Conservation (phyloP, 2,888 invertebrate species). For the Nephrotoma appendiculata region DNA sequence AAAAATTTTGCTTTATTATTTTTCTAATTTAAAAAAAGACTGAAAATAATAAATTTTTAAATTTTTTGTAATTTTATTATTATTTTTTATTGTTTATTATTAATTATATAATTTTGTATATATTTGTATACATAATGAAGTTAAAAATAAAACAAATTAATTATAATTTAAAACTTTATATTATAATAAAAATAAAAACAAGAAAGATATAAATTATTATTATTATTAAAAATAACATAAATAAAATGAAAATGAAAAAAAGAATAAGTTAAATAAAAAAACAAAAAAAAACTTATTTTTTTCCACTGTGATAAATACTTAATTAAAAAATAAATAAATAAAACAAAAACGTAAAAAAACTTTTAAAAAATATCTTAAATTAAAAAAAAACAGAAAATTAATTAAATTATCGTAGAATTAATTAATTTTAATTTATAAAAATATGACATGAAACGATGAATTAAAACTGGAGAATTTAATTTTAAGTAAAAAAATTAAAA, state of each 20-base stretch:
- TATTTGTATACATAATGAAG: background rate
- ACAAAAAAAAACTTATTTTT: background rate
- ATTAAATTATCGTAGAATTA: constrained; percentile 4
- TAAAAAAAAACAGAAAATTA: background rate
- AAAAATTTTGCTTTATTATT: background rate
- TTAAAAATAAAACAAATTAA: background rate
- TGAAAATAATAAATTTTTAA: background rate
- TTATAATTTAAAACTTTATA: background rate
- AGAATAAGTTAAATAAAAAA: background rate
- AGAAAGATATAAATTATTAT: background rate
- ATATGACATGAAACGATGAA: background rate
- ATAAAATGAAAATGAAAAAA: background rate
- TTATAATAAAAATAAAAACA: background rate
- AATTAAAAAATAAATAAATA: background rate
- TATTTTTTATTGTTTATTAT: background rate
- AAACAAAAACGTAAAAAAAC: background rate
- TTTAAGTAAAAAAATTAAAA: background rate
- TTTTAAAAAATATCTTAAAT: background rate
- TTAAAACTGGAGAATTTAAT: background rate
- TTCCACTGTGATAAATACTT: background rate
- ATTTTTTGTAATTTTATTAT: background rate
- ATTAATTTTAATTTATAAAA: background rate
- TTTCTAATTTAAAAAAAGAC: background rate
- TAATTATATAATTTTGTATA: background rate
- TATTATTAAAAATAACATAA: background rate